phyloP scores from a whole-genome alignment of 2,888 invertebrate species.

The Perithous albicinctus region DNA sequence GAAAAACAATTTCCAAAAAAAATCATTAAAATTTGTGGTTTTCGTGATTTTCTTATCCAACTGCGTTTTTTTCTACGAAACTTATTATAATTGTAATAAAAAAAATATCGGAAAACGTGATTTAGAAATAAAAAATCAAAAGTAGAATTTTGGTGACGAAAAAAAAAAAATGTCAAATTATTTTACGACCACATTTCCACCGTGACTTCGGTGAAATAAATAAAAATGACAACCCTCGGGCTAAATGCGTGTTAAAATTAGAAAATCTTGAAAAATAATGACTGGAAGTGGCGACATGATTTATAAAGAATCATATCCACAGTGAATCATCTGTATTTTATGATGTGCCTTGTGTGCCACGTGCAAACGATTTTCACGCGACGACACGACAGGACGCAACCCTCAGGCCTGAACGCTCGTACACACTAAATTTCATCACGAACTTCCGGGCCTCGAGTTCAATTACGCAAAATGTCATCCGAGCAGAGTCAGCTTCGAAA shows the following conservation, averaged over 20 bases:
- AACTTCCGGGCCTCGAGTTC: constrained; percentile 56
- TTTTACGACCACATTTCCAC: background rate
- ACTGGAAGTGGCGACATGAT: constrained; percentile 13
- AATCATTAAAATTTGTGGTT: too few relatives aligned
- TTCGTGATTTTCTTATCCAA: too few relatives aligned
- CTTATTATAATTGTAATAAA: too few relatives aligned
- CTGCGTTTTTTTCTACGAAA: too few relatives aligned
- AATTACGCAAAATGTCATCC: constrained; percentile 53
- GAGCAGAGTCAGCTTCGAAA: background rate
- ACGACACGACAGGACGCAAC: constrained; percentile 31
- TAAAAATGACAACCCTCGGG: constrained; percentile 1
- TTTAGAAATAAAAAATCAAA: background rate
- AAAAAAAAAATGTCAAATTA: background rate
- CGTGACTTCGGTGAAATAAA: background rate
- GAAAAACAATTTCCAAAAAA: too few relatives aligned
- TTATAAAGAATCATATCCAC: constrained; percentile 30
- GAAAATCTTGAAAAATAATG: constrained; percentile 11
- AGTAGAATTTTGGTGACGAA: background rate
- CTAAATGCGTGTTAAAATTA: background rate
- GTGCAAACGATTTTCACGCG: constrained; percentile 62
- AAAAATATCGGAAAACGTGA: too few relatives aligned
- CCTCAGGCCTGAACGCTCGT: background rate
- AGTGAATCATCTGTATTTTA: constrained; percentile 50
- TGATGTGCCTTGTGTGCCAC: constrained; percentile 52
- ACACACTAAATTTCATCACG: constrained; percentile 57